Conservation (phyloP, 2,113 vertebrate genomes). For the Daubentonia madagascariensis region DNA sequence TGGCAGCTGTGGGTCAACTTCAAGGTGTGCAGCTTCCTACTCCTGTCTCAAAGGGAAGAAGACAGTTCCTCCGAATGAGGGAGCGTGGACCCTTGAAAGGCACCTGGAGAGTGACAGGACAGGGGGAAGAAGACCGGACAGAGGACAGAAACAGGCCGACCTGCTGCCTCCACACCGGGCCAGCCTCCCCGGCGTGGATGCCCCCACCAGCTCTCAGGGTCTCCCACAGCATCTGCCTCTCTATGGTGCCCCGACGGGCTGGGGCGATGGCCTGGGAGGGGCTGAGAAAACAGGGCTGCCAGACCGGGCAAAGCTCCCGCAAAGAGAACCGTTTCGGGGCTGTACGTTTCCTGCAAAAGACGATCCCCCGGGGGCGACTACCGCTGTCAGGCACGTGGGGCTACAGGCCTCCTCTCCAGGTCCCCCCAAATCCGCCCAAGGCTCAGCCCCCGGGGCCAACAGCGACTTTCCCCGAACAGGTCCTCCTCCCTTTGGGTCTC, state of each 20-base stretch:
- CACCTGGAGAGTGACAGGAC: not conserved
- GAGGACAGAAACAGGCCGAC: not conserved
- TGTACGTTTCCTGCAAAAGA: not conserved
- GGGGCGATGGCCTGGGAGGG: too few species aligned
- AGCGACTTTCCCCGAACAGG: accelerated
- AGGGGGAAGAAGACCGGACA: not conserved
- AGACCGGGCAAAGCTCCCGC: not conserved
- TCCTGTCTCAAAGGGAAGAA: not conserved
- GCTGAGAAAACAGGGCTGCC: not conserved
- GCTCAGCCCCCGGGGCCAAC: not conserved
- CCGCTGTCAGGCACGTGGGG: not conserved
- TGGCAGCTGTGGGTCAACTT: not conserved
- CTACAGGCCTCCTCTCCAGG: not conserved
- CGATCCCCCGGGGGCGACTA: not conserved
- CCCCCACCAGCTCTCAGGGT: not conserved
- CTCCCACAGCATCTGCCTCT: not conserved
- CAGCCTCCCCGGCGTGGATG: accelerated
- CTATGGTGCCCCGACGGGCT: not conserved
- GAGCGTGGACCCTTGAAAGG: not conserved
- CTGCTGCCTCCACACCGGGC: not conserved
- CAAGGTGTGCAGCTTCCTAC: not conserved
- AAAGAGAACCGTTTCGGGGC: not conserved
- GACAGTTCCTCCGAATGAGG: not conserved
- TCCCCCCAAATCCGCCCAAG: not conserved
- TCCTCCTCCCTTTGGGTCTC: not conserved